Evolutionary conservation across 2,797 vertebrate species (phyloP).

Genomic region (Catharus ustulatus): DNA sequence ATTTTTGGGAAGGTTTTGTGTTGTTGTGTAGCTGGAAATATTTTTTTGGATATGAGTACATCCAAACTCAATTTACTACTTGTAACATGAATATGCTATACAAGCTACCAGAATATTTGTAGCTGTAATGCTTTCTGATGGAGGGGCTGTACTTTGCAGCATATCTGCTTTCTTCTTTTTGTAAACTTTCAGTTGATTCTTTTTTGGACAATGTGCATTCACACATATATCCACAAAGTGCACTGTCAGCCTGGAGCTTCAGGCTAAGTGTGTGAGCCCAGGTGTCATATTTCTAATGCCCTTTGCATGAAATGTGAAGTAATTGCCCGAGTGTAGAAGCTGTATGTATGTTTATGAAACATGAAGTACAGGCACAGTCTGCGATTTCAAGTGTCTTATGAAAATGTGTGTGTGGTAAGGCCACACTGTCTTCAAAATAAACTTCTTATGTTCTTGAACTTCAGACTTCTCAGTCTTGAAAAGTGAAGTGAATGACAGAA

Average conservation of each 20-base stretch:
- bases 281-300: not conserved
- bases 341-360: not conserved
- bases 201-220: accelerated
- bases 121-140: not conserved
- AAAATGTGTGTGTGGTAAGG: not conserved
- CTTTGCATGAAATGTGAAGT: not conserved
- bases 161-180: not conserved
- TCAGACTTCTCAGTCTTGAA: not conserved
- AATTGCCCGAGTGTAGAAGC: not conserved
- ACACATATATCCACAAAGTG: accelerated
- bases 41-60: not conserved
- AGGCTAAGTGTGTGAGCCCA: not conserved
- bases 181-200: not conserved
- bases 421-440: not conserved
- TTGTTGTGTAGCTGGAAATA: not conserved
- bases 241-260: not conserved
- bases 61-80: not conserved
- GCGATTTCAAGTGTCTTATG: not conserved
- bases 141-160: not conserved
- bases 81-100: not conserved
- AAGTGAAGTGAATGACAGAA: not conserved
- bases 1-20: not conserved
- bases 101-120: not conserved
- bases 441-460: not conserved
- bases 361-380: not conserved